Conservation (phyloP, 37 sponge, comb jelly and placozoan species). For the Dysidea cf. avara region DNA sequence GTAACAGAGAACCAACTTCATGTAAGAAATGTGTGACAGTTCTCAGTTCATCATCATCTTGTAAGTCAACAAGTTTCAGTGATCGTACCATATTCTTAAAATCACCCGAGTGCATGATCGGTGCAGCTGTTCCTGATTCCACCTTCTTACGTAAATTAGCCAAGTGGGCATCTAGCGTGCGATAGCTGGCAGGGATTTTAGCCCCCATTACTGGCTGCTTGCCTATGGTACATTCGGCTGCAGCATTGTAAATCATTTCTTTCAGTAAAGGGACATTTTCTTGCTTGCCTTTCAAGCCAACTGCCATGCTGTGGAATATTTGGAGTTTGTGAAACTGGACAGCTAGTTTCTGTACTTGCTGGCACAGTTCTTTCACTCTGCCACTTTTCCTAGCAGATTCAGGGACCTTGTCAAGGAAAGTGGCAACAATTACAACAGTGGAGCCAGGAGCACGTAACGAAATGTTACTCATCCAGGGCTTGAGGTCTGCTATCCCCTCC, state of each 20-base stretch:
- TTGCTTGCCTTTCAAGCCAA: constrained; percentile 51
- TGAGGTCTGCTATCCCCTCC: constrained; percentile 75
- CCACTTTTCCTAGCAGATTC: constrained; percentile 45
- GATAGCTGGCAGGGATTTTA: constrained; percentile 87
- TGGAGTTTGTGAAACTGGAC: constrained; percentile 54
- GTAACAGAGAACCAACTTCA: constrained; percentile 53
- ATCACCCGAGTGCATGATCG: constrained; percentile 67
- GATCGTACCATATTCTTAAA: constrained; percentile 29
- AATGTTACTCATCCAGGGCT: constrained; percentile 91
- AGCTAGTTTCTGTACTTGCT: constrained; percentile 43
- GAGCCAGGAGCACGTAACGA: constrained; percentile 80
- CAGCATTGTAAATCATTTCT: constrained; percentile 82
- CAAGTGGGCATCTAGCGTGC: constrained; percentile 68
- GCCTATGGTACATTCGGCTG: constrained; percentile 46
- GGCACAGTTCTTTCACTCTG: constrained; percentile 29
- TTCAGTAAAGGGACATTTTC: constrained; percentile 73
- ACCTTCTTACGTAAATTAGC: constrained; percentile 65
- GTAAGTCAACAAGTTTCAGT: constrained; percentile 29
- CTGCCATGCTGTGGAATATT: constrained; percentile 52
- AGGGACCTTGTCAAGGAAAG: constrained; percentile 75
- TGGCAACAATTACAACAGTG: constrained; percentile 83
- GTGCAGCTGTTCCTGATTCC: constrained; percentile 33
- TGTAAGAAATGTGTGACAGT: constrained; percentile 49
- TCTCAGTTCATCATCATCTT: constrained; percentile 37
- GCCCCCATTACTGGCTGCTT: constrained; percentile 67